phyloP scores from a whole-genome alignment of 2,797 vertebrate genomes.

The Sebastolobus alascanus region DNA sequence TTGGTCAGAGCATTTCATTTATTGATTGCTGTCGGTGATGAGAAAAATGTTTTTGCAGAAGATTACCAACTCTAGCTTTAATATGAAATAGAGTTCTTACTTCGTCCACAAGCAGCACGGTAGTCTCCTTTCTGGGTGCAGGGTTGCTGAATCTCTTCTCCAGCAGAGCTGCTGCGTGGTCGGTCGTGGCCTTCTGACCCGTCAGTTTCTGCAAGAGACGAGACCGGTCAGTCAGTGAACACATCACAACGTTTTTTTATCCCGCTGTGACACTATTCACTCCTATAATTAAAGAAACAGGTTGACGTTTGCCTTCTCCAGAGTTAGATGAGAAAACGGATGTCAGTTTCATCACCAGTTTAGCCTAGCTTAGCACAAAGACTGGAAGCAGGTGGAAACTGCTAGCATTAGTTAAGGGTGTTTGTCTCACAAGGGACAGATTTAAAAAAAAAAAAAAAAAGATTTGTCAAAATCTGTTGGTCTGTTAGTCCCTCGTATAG shows the following conservation, averaged over 20 bases:
- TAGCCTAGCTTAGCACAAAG: slow-evolving; percentile 10
- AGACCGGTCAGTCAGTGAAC: background rate
- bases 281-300: background rate
- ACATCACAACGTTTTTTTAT: background rate
- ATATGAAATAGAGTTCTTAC: slow-evolving; percentile 73
- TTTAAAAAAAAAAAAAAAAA: too few relatives aligned
- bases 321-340: background rate
- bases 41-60: too few relatives aligned
- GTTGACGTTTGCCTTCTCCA: background rate
- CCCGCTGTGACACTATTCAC: background rate
- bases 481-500: background rate
- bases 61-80: background rate
- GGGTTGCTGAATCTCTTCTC: slow-evolving; percentile 89
- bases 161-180: slow-evolving; percentile 91
- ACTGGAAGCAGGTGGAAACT: background rate
- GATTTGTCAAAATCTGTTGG: background rate
- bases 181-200: slow-evolving; percentile 92
- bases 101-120: slow-evolving; percentile 94
- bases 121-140: slow-evolving; percentile 88
- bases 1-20: too few relatives aligned
- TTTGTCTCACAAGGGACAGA: too few relatives aligned
- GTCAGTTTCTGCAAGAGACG: slow-evolving; percentile 88
- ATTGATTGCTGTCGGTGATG: too few relatives aligned
- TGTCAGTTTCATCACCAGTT: background rate
- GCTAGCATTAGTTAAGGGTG: background rate